phyloP scores from a whole-genome alignment of 2,113 vertebrate genomes.

The rabbit (Oryctolagus cuniculus) region mOryCun1.1 NC_091439.1:121703001-121703500 shows the following conservation, averaged over 20 bases:
- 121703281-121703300: neutral
- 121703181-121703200: neutral
- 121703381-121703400: neutral
- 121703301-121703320: neutral
- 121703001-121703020: constrained; percentile 98
- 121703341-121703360: neutral
- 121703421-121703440: neutral
- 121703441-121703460: neutral
- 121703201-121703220: neutral
- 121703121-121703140: neutral
- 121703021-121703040: constrained; percentile 97
- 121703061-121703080: constrained; percentile 99
- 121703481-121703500: no score
- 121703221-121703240: neutral
- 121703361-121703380: neutral
- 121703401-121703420: neutral
- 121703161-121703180: accelerated
- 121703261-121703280: neutral
- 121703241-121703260: neutral
- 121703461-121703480: neutral
- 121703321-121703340: neutral
- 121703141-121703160: neutral
- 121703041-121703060: constrained; percentile 97
- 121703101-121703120: constrained; percentile 80
- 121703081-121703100: constrained; percentile 99